These are phyloP conservation scores for Tenualosa ilisha DNA, from an alignment of 2,797 vertebrate genomes.

Conservation along the genomic window DNA sequence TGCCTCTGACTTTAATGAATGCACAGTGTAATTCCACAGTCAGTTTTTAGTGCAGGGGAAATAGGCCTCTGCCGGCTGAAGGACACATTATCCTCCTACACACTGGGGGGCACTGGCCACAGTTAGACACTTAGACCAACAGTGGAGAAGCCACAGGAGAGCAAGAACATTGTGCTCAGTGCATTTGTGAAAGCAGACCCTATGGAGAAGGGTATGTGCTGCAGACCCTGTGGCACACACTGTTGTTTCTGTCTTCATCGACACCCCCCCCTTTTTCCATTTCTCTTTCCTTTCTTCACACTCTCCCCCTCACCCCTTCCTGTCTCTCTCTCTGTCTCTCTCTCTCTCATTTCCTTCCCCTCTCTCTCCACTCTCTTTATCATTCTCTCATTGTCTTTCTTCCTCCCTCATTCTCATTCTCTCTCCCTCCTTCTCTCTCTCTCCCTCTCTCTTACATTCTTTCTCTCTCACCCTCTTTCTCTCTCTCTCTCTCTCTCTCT, in stretches of 20 bases:
- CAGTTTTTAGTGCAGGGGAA: not conserved
- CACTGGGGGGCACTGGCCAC: not conserved
- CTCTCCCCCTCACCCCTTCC: too few relatives aligned
- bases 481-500: slow-evolving; percentile 15
- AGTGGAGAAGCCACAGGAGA: not conserved
- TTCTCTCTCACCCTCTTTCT: slow-evolving; percentile 5
- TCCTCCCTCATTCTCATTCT: not conserved
- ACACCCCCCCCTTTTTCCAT: not conserved
- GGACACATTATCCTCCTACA: not conserved
- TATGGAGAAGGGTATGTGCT: not conserved
- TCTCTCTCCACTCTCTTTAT: not conserved
- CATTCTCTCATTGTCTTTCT: not conserved
- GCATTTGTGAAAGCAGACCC: not conserved
- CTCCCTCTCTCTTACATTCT: not conserved
- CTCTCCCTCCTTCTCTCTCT: not conserved
- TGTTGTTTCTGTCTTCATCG: not conserved
- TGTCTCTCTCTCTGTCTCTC: not conserved
- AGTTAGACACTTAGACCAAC: not conserved
- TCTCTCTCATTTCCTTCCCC: not conserved
- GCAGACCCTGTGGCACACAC: not conserved
- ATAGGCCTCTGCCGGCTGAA: not conserved
- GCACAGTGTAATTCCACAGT: not conserved
- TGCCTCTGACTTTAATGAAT: not conserved
- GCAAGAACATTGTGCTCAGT: not conserved
- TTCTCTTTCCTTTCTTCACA: too few relatives aligned